Evolutionary conservation across 2,888 invertebrate genomes (phyloP), one percentile per base, ranked within the genome.

Genomic region (Ommatoiulus sabulosus): DNA sequence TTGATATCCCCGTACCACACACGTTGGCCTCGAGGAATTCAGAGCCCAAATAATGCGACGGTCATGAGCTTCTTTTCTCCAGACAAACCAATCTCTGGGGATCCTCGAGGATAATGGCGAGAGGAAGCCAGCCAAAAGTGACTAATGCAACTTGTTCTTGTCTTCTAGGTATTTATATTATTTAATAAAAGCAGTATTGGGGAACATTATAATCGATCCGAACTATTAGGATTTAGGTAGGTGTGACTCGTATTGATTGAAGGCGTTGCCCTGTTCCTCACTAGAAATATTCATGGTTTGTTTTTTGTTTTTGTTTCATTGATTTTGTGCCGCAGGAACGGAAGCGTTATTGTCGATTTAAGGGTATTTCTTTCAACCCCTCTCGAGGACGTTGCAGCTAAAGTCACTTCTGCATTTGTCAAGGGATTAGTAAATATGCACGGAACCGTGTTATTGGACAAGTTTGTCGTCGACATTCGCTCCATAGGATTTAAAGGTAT

Each of bases 331-430:
- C 35, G 48, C 88, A 87, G 89, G 44, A 90, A 90, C 89, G 90
- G 90, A n/a, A 90, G 90, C 87, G 87, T 90, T 17, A 86, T 89
- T 44, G 90, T 90, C 35, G 90, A 90, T 84, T 91, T 91, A 80
- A 90, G 90, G 87, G 90, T 92, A 57, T 90, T 90, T 43, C 89
- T 92, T 80, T 89, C 90, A 43, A 89, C 90, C 46, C 90, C 91
- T 35, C 90, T 90, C 85, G 90, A 90, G 8, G 90, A 91, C 57
- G 92, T 91, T n/a, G 91, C 92, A 57, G 91, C 91, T 85, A 91
- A 91, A 89, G 91, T 92, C 17, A 92, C 92, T 1, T 90, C 92
- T n/a, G 92, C 91, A 24, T 92, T 92, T 89, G 90, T 92, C 6
- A 90, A 91, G 63, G 92, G 92, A 6, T 91, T 92, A n/a, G 90